These are phyloP conservation scores for Pituophis catenifer DNA, from an alignment of 2,113 vertebrate species.

Conservation along the genomic window DNA sequence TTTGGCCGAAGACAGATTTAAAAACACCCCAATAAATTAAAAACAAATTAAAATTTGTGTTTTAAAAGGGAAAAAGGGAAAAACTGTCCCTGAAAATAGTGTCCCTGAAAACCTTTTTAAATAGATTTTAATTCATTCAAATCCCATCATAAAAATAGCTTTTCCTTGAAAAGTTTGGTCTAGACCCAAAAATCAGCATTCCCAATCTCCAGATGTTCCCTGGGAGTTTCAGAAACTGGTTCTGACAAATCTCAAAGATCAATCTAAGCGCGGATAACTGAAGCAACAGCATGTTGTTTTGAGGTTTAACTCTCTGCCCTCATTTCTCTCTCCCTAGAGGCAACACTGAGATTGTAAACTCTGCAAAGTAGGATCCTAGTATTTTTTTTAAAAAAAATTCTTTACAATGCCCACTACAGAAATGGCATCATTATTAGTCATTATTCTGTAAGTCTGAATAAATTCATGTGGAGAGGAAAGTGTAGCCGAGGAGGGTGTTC, in stretches of 20 bases:
- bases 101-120: not conserved
- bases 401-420: not conserved
- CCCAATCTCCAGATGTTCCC: not conserved
- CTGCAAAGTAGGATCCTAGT: not conserved
- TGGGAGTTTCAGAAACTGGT: not conserved
- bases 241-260: not conserved
- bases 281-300: not conserved
- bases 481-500: not conserved
- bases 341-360: not conserved
- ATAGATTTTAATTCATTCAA: not conserved
- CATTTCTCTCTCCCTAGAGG: not conserved
- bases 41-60: too few relatives aligned
- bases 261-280: not conserved
- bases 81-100: too few relatives aligned
- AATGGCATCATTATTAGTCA: not conserved
- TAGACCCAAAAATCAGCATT: not conserved
- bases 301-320: not conserved
- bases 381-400: not conserved
- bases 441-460: constrained; percentile 13
- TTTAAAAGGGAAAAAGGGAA: too few relatives aligned
- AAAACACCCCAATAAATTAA: too few relatives aligned
- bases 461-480: constrained; percentile 3
- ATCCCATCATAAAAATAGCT: not conserved
- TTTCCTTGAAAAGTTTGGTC: not conserved
- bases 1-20: too few relatives aligned